Evolutionary conservation across 2,113 vertebrate species (phyloP).

Genomic region (Tyto alba): DNA sequence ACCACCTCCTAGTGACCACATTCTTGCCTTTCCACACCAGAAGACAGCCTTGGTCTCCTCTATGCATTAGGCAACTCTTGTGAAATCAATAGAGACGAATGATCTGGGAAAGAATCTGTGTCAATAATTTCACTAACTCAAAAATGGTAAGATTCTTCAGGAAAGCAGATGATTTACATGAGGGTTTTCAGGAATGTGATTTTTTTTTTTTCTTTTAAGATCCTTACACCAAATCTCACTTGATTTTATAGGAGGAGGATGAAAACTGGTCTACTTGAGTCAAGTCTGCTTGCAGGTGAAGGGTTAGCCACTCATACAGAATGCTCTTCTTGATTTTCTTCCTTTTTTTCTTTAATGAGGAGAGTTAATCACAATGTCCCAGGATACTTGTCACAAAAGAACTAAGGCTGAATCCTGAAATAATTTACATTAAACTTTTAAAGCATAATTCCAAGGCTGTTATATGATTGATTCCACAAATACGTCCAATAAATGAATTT

Average conservation of each 20-base stretch:
- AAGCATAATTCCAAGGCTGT: background rate
- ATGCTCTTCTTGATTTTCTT: fast-evolving
- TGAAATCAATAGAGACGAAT: background rate
- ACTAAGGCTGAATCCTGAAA: background rate
- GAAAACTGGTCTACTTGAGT: background rate
- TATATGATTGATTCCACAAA: background rate
- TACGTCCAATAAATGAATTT: background rate
- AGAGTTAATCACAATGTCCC: background rate
- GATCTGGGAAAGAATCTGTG: fast-evolving
- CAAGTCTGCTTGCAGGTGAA: background rate
- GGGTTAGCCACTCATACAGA: background rate
- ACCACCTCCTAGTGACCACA: background rate
- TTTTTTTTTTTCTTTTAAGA: background rate
- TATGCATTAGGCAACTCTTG: background rate
- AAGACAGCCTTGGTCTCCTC: background rate
- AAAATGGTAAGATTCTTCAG: background rate
- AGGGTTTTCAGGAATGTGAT: background rate
- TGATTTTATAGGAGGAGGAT: background rate
- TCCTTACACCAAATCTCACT: background rate
- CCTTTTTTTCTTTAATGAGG: background rate
- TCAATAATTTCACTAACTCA: background rate
- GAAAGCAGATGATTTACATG: background rate
- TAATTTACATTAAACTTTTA: background rate
- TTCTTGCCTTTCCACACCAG: background rate
- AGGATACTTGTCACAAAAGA: background rate